These are phyloP conservation scores for Eupithecia pulchellata DNA, from an alignment of 2,888 invertebrate genomes.

Conservation along the genomic window DNA sequence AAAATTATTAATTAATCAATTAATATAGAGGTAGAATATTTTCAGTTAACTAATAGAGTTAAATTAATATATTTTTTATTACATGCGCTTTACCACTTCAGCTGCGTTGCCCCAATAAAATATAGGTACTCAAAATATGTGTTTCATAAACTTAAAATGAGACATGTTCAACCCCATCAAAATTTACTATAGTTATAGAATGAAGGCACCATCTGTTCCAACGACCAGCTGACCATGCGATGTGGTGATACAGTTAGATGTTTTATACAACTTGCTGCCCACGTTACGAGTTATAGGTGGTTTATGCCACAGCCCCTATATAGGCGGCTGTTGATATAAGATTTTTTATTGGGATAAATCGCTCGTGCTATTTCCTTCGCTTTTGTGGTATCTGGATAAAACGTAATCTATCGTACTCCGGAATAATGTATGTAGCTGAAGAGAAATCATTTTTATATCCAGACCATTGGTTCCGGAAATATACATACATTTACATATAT, in stretches of 20 bases:
- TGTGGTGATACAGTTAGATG: slow-evolving; percentile 33
- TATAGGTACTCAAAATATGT: too few species aligned
- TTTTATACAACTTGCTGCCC: slow-evolving; percentile 34
- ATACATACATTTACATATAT: too few species aligned
- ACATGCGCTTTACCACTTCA: too few species aligned
- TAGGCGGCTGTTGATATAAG: neutral
- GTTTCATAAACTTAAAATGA: neutral
- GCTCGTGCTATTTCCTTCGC: neutral
- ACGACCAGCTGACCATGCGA: slow-evolving; percentile 34
- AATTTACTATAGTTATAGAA: neutral
- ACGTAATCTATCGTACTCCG: too few species aligned
- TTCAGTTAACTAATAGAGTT: too few species aligned
- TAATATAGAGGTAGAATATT: too few species aligned
- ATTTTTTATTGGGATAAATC: neutral
- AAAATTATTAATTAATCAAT: too few species aligned
- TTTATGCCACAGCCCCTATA: slow-evolving; percentile 18
- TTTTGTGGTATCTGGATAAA: neutral
- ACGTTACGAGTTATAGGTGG: slow-evolving; percentile 31
- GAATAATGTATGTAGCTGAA: too few species aligned
- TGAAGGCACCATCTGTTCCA: slow-evolving; percentile 30
- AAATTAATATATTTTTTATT: too few species aligned
- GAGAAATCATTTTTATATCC: too few species aligned
- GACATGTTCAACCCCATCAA: neutral
- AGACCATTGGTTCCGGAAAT: too few species aligned
- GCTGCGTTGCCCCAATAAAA: too few species aligned